Base-by-base conservation (phyloP, 2,888 invertebrate species). In the Ochropleura leucogaster region DNA sequence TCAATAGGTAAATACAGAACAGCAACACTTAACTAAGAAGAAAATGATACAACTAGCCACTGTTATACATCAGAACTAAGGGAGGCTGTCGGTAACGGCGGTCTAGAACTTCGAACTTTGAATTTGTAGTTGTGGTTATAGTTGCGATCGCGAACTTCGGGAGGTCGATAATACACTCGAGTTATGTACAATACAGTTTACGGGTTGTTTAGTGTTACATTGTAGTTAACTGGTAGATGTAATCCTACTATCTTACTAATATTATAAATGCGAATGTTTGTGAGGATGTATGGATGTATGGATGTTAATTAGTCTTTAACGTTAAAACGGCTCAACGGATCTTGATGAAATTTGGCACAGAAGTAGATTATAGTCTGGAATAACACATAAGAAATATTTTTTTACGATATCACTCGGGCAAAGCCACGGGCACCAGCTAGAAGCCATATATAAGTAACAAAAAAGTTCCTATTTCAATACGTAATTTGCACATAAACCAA, bases 81-180 rank as follows among this genome's bases (percentile, higher is more conserved):
- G 64, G 59, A 67, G 59, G 42, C 82, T 42, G 67, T 82, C 64
- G 59, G 77, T 77, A 65, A 47, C 20, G 82, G 82, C 59, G 77
- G 71, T 71, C 18, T 40, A n/a, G 49, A 80, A 70, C 80, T 82
- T 60, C 30, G 51, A 65, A 65, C 82, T 77, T 82, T 12, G 70
- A 77, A 82, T 71, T 80, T 65, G 64, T 77, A 77, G 59, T 16
- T 16, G 57, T 30, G 59, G 67, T 68, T 51, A 49, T 42, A 65
- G 59, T 80, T 30, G 49, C 40, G 67, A 77, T 82, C 68, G 62
- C 62, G 47, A 80, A 82, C 70, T 82, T 82, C 0, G 40, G 14
- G 1, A 18, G 42, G 57, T 80, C 75, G 81, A 80, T 75, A 74
- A 59, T 79, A 78, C 47, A 78, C 80, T 74, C 30, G 4, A 74